Evolutionary conservation across 92 coral and sea anemone species (phyloP).

Genomic region (Porites divaricata): DNA sequence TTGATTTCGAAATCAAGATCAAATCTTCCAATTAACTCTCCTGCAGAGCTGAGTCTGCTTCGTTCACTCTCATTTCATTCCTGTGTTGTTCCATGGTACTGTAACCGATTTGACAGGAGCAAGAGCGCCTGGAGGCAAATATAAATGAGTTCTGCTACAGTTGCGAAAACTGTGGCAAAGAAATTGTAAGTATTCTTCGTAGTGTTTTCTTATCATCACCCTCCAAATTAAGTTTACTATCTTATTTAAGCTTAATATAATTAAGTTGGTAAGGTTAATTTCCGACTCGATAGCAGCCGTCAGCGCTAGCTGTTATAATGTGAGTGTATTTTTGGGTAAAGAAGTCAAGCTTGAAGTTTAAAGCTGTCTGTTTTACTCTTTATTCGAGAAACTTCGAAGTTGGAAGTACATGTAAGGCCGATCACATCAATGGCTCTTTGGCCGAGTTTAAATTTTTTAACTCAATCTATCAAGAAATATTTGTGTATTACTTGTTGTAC

Average conservation of each 20-base stretch:
- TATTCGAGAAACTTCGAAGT: background rate
- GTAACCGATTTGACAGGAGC: slow-evolving; percentile 17
- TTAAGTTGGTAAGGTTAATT: too few species aligned
- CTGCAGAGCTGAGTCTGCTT: background rate
- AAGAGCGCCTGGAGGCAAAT: slow-evolving; percentile 5
- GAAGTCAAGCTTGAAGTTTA: background rate
- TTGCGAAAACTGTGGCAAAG: slow-evolving; percentile 91
- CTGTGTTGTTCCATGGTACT: slow-evolving; percentile 7
- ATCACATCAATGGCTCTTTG: background rate
- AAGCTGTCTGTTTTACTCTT: background rate
- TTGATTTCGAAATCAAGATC: background rate
- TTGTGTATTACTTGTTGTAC: too few species aligned
- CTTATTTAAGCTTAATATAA: too few species aligned
- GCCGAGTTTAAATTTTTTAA: too few species aligned
- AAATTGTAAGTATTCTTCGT: slow-evolving; percentile 82
- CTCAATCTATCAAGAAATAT: too few species aligned
- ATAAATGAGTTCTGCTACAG: slow-evolving; percentile 86
- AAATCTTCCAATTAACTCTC: background rate
- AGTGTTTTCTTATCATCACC: background rate
- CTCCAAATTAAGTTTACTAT: background rate
- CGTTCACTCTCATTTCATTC: background rate
- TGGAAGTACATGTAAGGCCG: too few species aligned
- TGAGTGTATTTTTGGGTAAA: background rate
- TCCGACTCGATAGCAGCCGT: too few species aligned
- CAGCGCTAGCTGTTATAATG: background rate